phyloP scores from a whole-genome alignment of 2,113 vertebrate species.

The Indicator maculatus region DNA sequence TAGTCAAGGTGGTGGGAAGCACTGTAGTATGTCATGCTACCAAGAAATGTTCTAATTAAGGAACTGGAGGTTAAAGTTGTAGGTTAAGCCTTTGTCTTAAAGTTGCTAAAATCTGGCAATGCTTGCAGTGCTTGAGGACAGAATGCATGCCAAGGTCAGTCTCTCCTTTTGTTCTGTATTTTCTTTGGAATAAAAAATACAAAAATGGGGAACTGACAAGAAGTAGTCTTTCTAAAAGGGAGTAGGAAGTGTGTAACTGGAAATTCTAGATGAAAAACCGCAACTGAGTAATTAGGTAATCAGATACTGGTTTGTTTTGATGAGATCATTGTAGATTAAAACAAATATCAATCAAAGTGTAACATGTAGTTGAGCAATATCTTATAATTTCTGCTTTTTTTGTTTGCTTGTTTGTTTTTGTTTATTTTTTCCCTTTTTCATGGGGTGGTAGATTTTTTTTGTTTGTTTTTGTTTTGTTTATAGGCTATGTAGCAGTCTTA shows the following conservation, averaged over 20 bases:
- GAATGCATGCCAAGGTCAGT: background rate
- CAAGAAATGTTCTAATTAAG: background rate
- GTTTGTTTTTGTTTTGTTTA: background rate
- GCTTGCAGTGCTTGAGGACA: background rate
- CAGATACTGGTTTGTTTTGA: background rate
- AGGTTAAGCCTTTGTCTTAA: background rate
- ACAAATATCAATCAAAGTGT: background rate
- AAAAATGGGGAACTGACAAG: background rate
- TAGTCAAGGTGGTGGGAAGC: background rate
- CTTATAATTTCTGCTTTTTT: background rate
- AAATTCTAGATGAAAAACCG: background rate
- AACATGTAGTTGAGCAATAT: no score
- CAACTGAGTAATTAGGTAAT: background rate
- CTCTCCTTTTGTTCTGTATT: background rate
- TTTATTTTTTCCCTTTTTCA: background rate
- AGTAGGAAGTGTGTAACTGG: background rate
- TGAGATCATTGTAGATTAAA: background rate
- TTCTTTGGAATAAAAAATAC: background rate
- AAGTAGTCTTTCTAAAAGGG: background rate
- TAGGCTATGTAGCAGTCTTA: background rate
- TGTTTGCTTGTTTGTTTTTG: background rate
- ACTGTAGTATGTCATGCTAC: fast-evolving
- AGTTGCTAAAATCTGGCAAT: background rate
- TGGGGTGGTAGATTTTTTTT: no score
- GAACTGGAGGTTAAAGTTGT: background rate